Conservation (phyloP, 2,888 invertebrate genomes). For the Invenusta paracnida region DNA sequence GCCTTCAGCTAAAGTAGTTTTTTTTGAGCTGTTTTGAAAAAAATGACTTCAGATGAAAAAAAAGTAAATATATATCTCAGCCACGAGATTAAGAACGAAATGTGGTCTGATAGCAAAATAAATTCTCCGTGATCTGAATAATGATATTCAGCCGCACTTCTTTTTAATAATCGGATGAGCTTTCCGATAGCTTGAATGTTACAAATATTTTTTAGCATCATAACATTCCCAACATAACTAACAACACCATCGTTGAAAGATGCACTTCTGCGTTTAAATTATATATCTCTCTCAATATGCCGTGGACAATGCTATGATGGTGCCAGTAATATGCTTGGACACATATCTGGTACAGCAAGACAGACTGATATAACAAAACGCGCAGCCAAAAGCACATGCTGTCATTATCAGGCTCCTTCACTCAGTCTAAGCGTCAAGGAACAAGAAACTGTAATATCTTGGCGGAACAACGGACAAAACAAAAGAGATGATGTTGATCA, state of each 20-base stretch:
- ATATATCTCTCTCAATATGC: not conserved
- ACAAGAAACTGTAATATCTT: not conserved
- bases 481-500: not conserved
- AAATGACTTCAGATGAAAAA: too few relatives aligned
- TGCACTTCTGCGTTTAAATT: not conserved
- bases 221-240: not conserved
- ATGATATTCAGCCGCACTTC: too few relatives aligned
- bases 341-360: not conserved
- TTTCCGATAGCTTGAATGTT: too few relatives aligned
- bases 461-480: not conserved
- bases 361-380: not conserved
- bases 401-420: not conserved
- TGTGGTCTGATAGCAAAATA: too few relatives aligned
- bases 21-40: too few relatives aligned
- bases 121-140: too few relatives aligned
- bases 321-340: not conserved
- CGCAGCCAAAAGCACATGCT: not conserved
- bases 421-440: not conserved
- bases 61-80: too few relatives aligned
- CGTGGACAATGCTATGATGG: not conserved
- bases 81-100: too few relatives aligned
- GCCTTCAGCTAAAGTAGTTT: too few relatives aligned
- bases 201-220: too few relatives aligned
- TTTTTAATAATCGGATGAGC: too few relatives aligned
- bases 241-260: not conserved